A percentile compares a stretch with the other conserved stretches of the same genome.
Conservation (phyloP, 2,797 vertebrate species). For the Xerus rutilus region DNA sequence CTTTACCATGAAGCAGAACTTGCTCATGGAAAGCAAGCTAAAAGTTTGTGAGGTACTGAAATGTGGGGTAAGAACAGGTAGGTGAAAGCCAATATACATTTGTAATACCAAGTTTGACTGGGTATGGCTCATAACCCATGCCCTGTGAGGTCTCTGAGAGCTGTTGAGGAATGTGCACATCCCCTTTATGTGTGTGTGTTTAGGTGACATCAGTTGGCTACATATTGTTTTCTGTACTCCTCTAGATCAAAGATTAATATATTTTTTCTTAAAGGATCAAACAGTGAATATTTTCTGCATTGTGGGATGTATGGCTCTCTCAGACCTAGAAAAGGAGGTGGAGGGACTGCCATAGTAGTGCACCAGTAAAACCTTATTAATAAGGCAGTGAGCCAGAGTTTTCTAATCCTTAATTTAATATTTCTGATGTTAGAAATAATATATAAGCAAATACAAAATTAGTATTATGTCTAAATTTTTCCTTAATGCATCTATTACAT, state of each 20-base stretch:
- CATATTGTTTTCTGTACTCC: background rate
- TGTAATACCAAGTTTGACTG: background rate
- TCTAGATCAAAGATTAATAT: background rate
- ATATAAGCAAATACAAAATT: background rate
- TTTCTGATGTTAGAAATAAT: slow-evolving; percentile 35
- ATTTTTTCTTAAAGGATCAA: background rate
- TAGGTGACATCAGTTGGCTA: background rate
- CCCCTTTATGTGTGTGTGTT: too few relatives aligned
- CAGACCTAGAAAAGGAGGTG: background rate
- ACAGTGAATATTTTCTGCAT: background rate
- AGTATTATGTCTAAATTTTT: background rate
- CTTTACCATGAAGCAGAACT: background rate
- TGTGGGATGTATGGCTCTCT: too few relatives aligned
- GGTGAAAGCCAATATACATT: background rate
- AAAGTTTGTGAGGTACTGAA: background rate
- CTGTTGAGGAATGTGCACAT: background rate
- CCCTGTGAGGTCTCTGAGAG: background rate
- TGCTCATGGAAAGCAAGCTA: background rate
- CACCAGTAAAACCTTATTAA: background rate
- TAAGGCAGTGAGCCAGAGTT: background rate
- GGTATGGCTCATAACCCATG: background rate
- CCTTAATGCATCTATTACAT: background rate
- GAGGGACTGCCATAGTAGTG: background rate
- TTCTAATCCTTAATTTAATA: background rate
- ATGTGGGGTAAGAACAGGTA: background rate